Base-by-base conservation (phyloP, 1,140 invertebrate genomes). In the Portunus trituberculatus region DNA sequence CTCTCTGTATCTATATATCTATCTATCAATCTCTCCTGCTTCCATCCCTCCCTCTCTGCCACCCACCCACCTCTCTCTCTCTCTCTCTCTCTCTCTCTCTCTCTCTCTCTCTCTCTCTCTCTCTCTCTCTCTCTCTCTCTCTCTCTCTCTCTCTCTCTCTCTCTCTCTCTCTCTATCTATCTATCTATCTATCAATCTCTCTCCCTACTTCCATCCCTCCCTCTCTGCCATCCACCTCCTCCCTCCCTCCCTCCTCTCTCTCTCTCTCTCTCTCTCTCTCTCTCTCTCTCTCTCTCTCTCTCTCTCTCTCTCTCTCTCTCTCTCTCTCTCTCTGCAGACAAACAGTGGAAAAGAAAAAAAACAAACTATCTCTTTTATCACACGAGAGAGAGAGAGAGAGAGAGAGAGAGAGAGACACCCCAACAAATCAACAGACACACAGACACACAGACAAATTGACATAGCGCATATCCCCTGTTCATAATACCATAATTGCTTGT, bases 291-390 rank as follows among this genome's bases (percentile, higher is more conserved):
- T 52, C 48, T 52, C 48, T 52, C 48, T 52, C 48, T 59, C 67
- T 76, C 67, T 76, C 67, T 76, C 67, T 76, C 67, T 76, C 67
- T 76, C 67, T 76, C 67, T 25, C 16, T 76, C 67, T 76, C 67
- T 76, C 67, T 76, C 67, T 76, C 67, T 76, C 20, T 76, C 67
- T 76, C 67, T n/a, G 4, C 10, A 59, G 16, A 59, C 52, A 39
- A 39, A 20, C 52, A n/a, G n/a, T 20, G 16, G 16, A 59, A 59
- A 76, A 76, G 20, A 76, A 25, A 0, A 0, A 20, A 8, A 20
- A 3, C 67, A n/a, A n/a, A n/a, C 20, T n/a, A 7, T 20, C 6
- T n/a, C 12, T 76, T n/a, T n/a, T 2, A 76, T 76, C 20, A 3
- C 67, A n/a, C 8, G n/a, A n/a, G 20, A 76, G 16, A 76, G 67